phyloP scores from a whole-genome alignment of 2,113 vertebrate genomes.

The Neogobius melanostomus region DNA sequence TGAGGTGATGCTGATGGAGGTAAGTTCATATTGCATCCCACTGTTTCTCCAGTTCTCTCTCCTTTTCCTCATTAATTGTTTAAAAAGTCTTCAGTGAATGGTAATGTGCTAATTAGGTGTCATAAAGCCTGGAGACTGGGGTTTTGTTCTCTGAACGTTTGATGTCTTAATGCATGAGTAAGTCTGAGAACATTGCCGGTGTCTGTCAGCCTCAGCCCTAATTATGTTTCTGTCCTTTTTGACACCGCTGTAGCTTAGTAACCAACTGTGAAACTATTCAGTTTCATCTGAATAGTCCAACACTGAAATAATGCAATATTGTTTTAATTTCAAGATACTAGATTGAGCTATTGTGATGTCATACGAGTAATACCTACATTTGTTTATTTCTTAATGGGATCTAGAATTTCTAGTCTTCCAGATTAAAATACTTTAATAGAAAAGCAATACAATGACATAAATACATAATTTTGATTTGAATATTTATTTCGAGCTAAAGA shows the following conservation, averaged over 20 bases:
- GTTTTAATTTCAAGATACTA: background rate
- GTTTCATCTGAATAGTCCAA: slow-evolving; percentile 50
- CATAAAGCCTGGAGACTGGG: slow-evolving; percentile 34
- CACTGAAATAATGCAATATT: slow-evolving; percentile 13
- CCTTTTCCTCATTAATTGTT: slow-evolving; percentile 38
- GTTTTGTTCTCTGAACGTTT: slow-evolving; percentile 41
- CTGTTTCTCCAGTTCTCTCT: background rate
- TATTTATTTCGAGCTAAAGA: too few relatives aligned
- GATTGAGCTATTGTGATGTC: background rate
- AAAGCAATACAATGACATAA: too few relatives aligned
- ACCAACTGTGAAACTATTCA: slow-evolving; percentile 46
- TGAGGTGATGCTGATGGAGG: background rate
- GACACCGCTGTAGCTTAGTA: slow-evolving; percentile 66
- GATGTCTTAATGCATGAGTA: slow-evolving; percentile 62
- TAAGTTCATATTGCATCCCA: background rate
- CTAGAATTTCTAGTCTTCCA: too few relatives aligned
- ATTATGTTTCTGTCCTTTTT: slow-evolving; percentile 68
- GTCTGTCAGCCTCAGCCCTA: slow-evolving; percentile 63
- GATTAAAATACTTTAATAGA: too few relatives aligned
- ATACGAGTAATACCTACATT: background rate
- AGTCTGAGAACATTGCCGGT: slow-evolving; percentile 60
- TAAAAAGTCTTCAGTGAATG: slow-evolving; percentile 31
- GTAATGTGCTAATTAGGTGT: slow-evolving; percentile 43
- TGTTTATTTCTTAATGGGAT: too few relatives aligned
- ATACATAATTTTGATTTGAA: too few relatives aligned